Evolutionary conservation across 2,113 vertebrate species (phyloP), one percentile per base, ranked within the genome.

Genomic region (Ictalurus punctatus): DNA sequence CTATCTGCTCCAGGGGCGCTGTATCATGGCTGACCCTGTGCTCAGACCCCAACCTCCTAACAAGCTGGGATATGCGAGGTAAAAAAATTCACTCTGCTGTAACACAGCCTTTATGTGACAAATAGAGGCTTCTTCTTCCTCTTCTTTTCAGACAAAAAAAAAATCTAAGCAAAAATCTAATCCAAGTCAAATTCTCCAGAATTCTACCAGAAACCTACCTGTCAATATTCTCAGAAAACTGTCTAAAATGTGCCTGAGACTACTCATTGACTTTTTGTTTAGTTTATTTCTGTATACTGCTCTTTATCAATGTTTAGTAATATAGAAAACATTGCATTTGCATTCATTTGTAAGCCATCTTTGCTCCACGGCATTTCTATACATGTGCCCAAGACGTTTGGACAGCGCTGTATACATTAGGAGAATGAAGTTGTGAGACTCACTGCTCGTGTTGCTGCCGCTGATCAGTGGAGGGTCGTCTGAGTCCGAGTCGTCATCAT

Each of bases 401-500:
- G 16, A 56, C 1, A 19, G 27, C 9, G 2, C 27, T 56, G 52
- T 56, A 30, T 30, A 81, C 6, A 27, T 84, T 27, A 54, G 63
- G 25, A 52, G 58, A 65, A 65, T 3, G 58, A 87, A 74, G 21
- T n/a, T 52, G 76, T 44, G 71, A 79, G 92, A 98, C 98, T 99
- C 95, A 99, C 98, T 95, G 92, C 94, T 97, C 94, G 93, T 96
- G 96, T 94, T 95, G 93, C 96, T 96, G 90, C 96, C 95, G 91
- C 96, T 96, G 92, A 95, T 95, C 59, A 97, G 96, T 0, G 97
- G 97, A 0, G 97, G 97, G n/a, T 98, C 98, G 91, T 98, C 96
- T 67, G 98, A 99, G 92, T 97, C 97, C 0, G 96, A 96, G 89
- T 99, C 98, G 89, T 99, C 98, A 69, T 99, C 98, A 6, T 99